phyloP scores from a whole-genome alignment of 2,113 vertebrate species.

The Pygathrix nemaeus region DNA sequence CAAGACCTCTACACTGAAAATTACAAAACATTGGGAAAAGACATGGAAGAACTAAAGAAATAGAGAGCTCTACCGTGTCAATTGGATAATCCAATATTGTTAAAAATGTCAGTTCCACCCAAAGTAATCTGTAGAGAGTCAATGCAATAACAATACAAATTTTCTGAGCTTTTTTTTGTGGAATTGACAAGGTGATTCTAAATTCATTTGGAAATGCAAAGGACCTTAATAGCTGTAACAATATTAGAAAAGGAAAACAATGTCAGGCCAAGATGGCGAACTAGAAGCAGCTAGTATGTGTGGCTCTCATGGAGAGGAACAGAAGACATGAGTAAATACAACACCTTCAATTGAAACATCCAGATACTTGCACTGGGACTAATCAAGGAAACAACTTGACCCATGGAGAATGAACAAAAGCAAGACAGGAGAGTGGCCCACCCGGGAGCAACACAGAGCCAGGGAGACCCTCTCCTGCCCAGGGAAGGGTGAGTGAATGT shows the following conservation, averaged over 20 bases:
- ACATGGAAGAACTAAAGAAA: neutral
- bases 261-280: too few species aligned
- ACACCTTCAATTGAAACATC: too few species aligned
- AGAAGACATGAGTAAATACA: too few species aligned
- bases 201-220: constrained; percentile 2
- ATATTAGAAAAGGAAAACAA: neutral
- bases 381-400: too few species aligned
- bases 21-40: neutral
- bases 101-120: neutral
- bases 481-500: too few species aligned
- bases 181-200: neutral
- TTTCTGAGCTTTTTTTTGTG: neutral
- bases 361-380: too few species aligned
- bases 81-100: neutral
- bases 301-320: too few species aligned
- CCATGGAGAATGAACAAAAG: too few species aligned
- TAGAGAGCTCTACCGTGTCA: neutral
- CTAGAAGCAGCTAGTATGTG: too few species aligned
- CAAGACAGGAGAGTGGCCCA: too few species aligned
- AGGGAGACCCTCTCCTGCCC: too few species aligned
- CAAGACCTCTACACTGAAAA: neutral
- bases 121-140: neutral
- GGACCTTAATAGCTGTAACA: neutral
- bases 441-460: too few species aligned
- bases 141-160: neutral